Percentiles rank a stretch among this genome's conserved stretches.
Conservation (phyloP, 1,140 invertebrate species). For the Daktulosphaira vitifoliae region DNA sequence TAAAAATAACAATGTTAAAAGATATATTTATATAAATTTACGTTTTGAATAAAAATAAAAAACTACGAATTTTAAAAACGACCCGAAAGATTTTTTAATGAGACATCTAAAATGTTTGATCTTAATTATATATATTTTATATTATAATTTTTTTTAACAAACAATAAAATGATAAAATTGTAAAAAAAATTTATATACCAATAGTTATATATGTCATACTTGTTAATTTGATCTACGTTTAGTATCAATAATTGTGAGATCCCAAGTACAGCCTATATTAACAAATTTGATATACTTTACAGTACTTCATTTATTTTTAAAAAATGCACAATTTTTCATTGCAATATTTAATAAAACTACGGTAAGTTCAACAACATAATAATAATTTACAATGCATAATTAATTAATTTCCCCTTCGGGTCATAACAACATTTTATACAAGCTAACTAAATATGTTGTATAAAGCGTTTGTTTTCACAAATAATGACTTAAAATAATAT, state of each 20-base stretch:
- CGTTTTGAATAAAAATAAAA: conserved; percentile 10
- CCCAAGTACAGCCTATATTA: no score
- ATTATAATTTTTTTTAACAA: neutral
- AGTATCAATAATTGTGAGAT: no score
- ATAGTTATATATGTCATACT: no score
- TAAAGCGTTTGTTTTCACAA: conserved; percentile 31
- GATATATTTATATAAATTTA: conserved; percentile 14
- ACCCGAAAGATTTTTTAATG: neutral
- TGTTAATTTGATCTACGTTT: no score
- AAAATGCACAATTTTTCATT: no score
- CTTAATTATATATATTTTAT: neutral
- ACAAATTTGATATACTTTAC: no score
- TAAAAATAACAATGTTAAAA: conserved; percentile 20
- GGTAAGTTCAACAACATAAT: no score
- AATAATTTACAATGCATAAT: conserved; percentile 1
- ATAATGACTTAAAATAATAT: neutral
- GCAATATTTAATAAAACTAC: no score
- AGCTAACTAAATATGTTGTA: conserved; percentile 12
- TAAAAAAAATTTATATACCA: no score
- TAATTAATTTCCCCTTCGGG: neutral
- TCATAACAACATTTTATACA: conserved; percentile 12
- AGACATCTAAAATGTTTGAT: neutral
- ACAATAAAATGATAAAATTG: no score
- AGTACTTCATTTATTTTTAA: no score
- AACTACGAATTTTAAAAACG: neutral